Evolutionary conservation across 1,140 invertebrate species (phyloP).

Genomic region (Linepithema humile): DNA sequence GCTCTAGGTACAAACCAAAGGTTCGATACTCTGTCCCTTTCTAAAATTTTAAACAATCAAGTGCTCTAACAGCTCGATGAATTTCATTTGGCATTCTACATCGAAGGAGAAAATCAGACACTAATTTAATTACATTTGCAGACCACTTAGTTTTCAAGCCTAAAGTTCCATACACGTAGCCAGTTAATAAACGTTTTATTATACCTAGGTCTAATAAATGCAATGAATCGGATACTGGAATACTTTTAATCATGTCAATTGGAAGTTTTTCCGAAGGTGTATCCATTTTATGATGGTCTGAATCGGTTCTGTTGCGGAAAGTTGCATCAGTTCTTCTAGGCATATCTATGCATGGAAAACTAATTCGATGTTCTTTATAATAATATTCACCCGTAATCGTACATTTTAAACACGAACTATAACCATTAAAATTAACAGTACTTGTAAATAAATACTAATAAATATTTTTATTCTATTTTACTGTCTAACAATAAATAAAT

Average conservation of each 20-base stretch:
- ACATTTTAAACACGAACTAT: constrained; percentile 16
- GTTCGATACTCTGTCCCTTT: constrained; percentile 27
- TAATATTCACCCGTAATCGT: constrained; percentile 12
- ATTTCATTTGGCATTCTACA: constrained; percentile 18
- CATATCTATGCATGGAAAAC: constrained; percentile 26
- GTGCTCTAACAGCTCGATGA: constrained; percentile 1
- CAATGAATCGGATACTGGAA: constrained; percentile 6
- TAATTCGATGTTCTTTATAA: constrained; percentile 19
- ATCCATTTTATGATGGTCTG: constrained; percentile 8
- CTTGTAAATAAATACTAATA: neutral
- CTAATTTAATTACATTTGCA: constrained; percentile 7
- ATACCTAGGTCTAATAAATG: constrained; percentile 20
- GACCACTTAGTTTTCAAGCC: constrained; percentile 14
- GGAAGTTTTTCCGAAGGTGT: constrained; percentile 23
- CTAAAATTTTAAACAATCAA: constrained; percentile 31
- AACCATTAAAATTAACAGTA: constrained; percentile 30
- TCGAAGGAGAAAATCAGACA: constrained; percentile 1
- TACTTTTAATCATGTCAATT: constrained; percentile 17
- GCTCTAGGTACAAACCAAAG: neutral
- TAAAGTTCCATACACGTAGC: neutral
- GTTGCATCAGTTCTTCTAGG: constrained; percentile 19
- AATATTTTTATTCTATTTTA: constrained; percentile 21
- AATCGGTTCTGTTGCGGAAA: constrained; percentile 19
- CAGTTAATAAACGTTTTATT: constrained; percentile 31
- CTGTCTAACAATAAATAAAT: constrained; percentile 8